Percentiles rank a stretch among this genome's conserved stretches.
Evolutionary conservation across 2,888 invertebrate genomes (phyloP).

Genomic region (Lasiommata megera): DNA sequence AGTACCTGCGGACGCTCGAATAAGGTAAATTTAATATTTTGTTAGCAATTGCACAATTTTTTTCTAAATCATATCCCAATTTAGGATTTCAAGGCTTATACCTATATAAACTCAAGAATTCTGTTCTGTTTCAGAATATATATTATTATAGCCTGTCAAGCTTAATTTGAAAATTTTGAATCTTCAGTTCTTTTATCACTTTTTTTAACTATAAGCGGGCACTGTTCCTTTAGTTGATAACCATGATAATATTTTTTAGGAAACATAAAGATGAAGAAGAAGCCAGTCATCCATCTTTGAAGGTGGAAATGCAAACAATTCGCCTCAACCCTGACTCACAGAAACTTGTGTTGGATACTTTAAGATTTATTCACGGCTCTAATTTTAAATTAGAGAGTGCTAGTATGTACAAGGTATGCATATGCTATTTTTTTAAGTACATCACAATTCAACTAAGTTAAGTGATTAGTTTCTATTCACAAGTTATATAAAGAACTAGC

Average conservation of each 20-base stretch:
- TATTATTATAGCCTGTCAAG: too few species aligned
- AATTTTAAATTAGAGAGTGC: slow-evolving; percentile 82
- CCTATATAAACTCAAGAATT: too few species aligned
- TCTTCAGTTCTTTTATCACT: neutral
- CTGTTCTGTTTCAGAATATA: too few species aligned
- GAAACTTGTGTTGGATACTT: slow-evolving; percentile 86
- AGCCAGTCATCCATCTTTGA: slow-evolving; percentile 78
- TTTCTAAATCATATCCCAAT: too few species aligned
- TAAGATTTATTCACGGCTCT: slow-evolving; percentile 88
- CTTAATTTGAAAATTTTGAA: too few species aligned
- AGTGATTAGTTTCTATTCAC: too few species aligned
- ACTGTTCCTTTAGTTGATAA: neutral
- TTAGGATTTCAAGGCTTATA: too few species aligned
- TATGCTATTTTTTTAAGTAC: too few species aligned
- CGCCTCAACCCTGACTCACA: slow-evolving; percentile 86
- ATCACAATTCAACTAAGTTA: too few species aligned
- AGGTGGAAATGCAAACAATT: slow-evolving; percentile 89
- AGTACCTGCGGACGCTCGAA: slow-evolving; percentile 82
- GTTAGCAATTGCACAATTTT: slow-evolving; percentile 31
- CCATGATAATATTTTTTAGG: slow-evolving; percentile 36
- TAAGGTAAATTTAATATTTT: slow-evolving; percentile 61
- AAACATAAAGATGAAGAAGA: slow-evolving; percentile 69
- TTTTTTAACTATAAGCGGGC: too few species aligned
- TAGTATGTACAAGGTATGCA: slow-evolving; percentile 77
- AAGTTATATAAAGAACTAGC: too few species aligned